Base-by-base conservation (phyloP, 2,888 invertebrate genomes). In the Volucella zonaria region DNA sequence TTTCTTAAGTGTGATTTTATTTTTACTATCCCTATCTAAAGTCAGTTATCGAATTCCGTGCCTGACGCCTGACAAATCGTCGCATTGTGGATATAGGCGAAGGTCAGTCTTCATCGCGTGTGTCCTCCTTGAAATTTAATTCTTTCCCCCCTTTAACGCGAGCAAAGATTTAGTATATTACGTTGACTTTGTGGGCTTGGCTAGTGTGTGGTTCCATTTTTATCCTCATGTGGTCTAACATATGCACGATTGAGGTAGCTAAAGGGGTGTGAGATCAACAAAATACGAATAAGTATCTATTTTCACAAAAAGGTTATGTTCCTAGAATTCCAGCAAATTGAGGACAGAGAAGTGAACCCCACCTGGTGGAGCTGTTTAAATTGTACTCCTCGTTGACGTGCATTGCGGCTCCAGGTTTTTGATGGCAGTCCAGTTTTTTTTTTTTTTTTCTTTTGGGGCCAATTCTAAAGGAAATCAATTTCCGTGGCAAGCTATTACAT, bases 131-230 rank as follows among this genome's bases (percentile, higher is more conserved):
- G 49, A 64, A 70, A 62, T 66, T 64, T 56, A 64, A 64, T 64
- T 64, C 58, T 49, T 11, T 51, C 45, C 18, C 18, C 49, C 38
- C 45, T n/a, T 52, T 75, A 52, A 45, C 70, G 71, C 80, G 11
- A 47, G 58, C 51, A 49, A 79, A 59, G 61, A 83, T 75, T 70
- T 71, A n/a, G n/a, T n/a, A 77, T 79, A 66, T 59, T 49, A 75
- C 47, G 54, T 74, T 54, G 82, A 74, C 83, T 79, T 47, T 38
- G 61, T 70, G 75, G 83, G 83, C 80, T 83, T 71, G 80, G 80
- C 45, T 31, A 40, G 14, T 61, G 51, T 43, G 58, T 31, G 15
- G 12, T 54, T 45, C 38, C 31, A 31, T 31, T 31, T 38, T 18
- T 8, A 11, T n/a, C 11, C 45, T 68, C 43, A 43, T 67, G 47